Evolutionary conservation across 2,113 vertebrate genomes (phyloP).

Genomic region (Poeciliopsis turrubarensis): DNA sequence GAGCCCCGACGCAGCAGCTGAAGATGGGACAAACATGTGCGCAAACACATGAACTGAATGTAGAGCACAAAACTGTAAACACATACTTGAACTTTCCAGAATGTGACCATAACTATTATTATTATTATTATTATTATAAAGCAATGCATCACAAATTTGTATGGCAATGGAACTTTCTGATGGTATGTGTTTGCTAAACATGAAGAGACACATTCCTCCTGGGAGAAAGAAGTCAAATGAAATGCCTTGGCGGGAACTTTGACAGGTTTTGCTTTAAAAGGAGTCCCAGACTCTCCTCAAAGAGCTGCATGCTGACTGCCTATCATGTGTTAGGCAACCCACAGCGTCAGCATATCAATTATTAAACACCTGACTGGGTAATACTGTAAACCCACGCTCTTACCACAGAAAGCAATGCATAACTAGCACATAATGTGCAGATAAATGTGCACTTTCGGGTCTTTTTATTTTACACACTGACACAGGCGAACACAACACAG

Average conservation of each 20-base stretch:
- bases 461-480: conserved; percentile 20
- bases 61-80: conserved; percentile 10
- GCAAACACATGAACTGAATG: background rate
- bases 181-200: conserved; percentile 28
- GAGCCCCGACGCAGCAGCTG: conserved; percentile 55
- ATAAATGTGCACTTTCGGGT: conserved; percentile 3
- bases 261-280: conserved; percentile 47
- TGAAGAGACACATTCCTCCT: conserved; percentile 18
- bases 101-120: background rate
- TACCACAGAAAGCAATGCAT: conserved; percentile 31
- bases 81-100: conserved; percentile 7
- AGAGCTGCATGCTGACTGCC: conserved; percentile 45
- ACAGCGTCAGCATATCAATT: conserved; percentile 62
- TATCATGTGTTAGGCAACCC: conserved; percentile 67
- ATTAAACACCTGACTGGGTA: conserved; percentile 66
- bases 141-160: conserved; percentile 1
- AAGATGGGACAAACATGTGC: conserved; percentile 62
- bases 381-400: conserved; percentile 49
- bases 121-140: background rate
- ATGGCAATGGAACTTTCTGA: conserved; percentile 27
- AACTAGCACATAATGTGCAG: background rate
- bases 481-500: conserved; percentile 3
- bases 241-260: conserved; percentile 56
- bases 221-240: conserved; percentile 48
- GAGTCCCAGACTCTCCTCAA: conserved; percentile 52